phyloP scores from a whole-genome alignment of 2,888 invertebrate genomes.

The Cheilosia impressa region DNA sequence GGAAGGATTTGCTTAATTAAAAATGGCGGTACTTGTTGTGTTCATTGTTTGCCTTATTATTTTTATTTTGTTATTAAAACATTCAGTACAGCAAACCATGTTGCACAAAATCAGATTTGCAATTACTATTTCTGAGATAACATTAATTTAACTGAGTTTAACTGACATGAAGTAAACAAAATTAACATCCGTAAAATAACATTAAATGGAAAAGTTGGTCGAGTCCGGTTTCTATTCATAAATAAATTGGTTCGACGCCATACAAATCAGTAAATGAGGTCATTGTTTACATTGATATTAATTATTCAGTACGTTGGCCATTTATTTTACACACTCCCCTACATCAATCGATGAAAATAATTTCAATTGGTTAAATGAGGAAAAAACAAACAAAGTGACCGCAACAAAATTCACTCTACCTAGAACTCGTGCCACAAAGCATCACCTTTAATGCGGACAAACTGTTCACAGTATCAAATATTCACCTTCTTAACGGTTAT shows the following conservation, averaged over 20 bases:
- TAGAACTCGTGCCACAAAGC: not conserved
- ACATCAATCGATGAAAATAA: constrained; percentile 6
- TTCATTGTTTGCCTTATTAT: no score
- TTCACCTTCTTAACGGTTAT: constrained; percentile 15
- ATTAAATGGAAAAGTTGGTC: no score
- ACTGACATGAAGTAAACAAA: no score
- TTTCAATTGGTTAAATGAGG: not conserved
- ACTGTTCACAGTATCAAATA: constrained; percentile 41
- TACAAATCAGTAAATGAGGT: not conserved
- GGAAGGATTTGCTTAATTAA: no score
- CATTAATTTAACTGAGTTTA: no score
- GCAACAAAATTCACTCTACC: not conserved
- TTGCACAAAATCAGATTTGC: no score
- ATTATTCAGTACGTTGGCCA: constrained; percentile 1
- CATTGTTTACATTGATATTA: constrained; percentile 1
- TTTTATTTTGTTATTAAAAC: no score
- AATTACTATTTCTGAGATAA: no score
- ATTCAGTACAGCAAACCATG: no score
- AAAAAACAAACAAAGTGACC: not conserved
- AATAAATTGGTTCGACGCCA: not conserved
- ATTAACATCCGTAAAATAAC: no score
- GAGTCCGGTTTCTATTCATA: not conserved
- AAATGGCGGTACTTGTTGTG: no score
- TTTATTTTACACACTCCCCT: not conserved
- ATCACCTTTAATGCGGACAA: constrained; percentile 15